Evolutionary conservation across 2,888 invertebrate species (phyloP), one percentile per base, ranked within the genome.

Genomic region (Stramonita haemastoma): DNA sequence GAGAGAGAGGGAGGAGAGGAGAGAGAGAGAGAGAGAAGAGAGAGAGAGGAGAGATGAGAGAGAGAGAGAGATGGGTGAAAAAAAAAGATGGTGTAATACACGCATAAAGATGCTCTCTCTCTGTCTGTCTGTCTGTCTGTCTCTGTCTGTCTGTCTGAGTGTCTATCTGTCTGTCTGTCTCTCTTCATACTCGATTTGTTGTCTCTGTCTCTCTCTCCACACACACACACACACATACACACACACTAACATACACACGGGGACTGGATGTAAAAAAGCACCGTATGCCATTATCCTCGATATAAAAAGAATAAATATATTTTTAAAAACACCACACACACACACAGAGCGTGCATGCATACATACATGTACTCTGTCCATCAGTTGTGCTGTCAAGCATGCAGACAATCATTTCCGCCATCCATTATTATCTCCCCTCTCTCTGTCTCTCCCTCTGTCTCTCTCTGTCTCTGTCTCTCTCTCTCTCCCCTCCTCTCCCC

Each of bases 1-100:
- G 73, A 26, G 73, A 73, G 73, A 73, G 73, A 73, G 73, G n/a
- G 73, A 73, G 73, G n/a, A n/a, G n/a, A n/a, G n/a, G 73, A 73
- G 73, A 73, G 73, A 73, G 13, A 26, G 73, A 73, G n/a, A 73
- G 73, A 26, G n/a, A n/a, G 26, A 26, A 70, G 70, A 70, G 70
- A 19, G 22, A 15, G 70, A 19, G 70, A 19, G 70, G 26, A 22
- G 26, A 5, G 4, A 22, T 22, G 70, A 8, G 70, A 70, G 70
- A 70, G 15, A 70, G 70, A 70, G 70, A 70, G 70, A 70, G 70
- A 70, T 15, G 70, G 26, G 15, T 22, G 70, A 60, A 17, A 70
- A 26, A 70, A 26, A 73, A n/a, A 26, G 73, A 73, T 22, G n/a
- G 73, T 70, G 70, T 15, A 8, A 15, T 19, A n/a, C n/a, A n/a